A percentile compares a stretch with the other conserved stretches of the same genome.
phyloP scores from a whole-genome alignment of 2,797 vertebrate species.

The Pagetopsis macropterus region DNA sequence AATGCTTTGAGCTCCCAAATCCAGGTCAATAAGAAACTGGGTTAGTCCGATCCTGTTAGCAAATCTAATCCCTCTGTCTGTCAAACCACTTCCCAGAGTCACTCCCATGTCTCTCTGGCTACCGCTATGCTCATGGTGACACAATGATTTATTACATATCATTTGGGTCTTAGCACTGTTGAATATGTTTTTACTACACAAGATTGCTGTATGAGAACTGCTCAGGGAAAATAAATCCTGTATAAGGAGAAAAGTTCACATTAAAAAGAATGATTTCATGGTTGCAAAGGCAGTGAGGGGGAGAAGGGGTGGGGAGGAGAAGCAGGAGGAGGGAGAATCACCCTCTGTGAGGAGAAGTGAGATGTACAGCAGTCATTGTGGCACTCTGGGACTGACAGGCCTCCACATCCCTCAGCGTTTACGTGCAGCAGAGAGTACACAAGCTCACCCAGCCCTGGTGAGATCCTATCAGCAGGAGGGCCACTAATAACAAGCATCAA shows the following conservation, averaged over 20 bases:
- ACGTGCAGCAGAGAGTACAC: constrained; percentile 31
- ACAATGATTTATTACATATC: constrained; percentile 12
- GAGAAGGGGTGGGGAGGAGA: background rate
- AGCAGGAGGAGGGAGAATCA: constrained; percentile 16
- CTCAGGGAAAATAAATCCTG: background rate
- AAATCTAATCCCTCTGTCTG: constrained; percentile 63
- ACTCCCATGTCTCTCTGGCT: constrained; percentile 10
- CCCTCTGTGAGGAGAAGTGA: constrained; percentile 28
- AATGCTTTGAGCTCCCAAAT: constrained; percentile 62
- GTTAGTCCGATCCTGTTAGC: constrained; percentile 55
- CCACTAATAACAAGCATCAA: constrained; percentile 34
- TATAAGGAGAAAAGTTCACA: constrained; percentile 2
- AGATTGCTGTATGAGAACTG: background rate
- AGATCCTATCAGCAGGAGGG: constrained; percentile 43
- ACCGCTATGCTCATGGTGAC: constrained; percentile 17
- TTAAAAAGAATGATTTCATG: constrained; percentile 12
- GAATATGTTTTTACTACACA: constrained; percentile 7
- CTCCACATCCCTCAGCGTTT: constrained; percentile 42
- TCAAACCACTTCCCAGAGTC: constrained; percentile 54
- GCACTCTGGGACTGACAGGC: constrained; percentile 46
- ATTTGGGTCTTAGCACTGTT: constrained; percentile 6
- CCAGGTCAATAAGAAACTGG: constrained; percentile 67
- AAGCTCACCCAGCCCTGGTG: constrained; percentile 37
- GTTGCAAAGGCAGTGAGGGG: background rate
- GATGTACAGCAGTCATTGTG: constrained; percentile 32